These are phyloP conservation scores for Eira barbara DNA, from an alignment of 2,113 vertebrate species.

Conservation along the genomic window DNA sequence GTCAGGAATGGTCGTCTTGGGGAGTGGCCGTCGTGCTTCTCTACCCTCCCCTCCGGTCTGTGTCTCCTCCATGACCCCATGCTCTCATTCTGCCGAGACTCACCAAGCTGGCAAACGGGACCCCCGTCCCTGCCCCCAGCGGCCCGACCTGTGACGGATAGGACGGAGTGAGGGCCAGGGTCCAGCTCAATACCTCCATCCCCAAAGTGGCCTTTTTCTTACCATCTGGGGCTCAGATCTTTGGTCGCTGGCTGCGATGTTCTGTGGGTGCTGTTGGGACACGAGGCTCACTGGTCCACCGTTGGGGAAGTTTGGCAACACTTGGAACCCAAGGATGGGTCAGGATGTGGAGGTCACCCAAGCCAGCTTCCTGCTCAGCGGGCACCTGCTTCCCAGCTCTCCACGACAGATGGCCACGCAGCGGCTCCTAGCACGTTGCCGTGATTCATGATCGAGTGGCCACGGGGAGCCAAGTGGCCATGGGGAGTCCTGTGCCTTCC, in stretches of 20 bases:
- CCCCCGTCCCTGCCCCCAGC: background rate
- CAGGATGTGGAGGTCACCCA: background rate
- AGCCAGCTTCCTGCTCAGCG: background rate
- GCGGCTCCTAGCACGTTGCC: background rate
- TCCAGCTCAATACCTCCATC: background rate
- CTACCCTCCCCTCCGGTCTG: accelerated
- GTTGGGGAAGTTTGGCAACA: background rate
- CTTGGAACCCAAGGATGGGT: background rate
- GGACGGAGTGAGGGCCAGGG: accelerated
- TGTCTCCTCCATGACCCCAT: background rate
- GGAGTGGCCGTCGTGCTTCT: accelerated
- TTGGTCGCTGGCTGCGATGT: background rate
- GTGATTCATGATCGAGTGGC: background rate
- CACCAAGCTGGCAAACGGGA: background rate
- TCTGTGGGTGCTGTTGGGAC: accelerated
- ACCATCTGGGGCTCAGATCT: accelerated
- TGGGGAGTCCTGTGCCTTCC: background rate
- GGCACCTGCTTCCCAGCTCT: background rate
- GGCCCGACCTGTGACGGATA: background rate
- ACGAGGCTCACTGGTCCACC: background rate
- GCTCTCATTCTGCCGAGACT: background rate
- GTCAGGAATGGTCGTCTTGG: accelerated
- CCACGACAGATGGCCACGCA: background rate
- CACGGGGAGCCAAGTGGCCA: background rate
- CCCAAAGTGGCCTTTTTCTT: accelerated